Evolutionary conservation across 2,888 invertebrate species (phyloP).

Genomic region (Cerastis leucographa): DNA sequence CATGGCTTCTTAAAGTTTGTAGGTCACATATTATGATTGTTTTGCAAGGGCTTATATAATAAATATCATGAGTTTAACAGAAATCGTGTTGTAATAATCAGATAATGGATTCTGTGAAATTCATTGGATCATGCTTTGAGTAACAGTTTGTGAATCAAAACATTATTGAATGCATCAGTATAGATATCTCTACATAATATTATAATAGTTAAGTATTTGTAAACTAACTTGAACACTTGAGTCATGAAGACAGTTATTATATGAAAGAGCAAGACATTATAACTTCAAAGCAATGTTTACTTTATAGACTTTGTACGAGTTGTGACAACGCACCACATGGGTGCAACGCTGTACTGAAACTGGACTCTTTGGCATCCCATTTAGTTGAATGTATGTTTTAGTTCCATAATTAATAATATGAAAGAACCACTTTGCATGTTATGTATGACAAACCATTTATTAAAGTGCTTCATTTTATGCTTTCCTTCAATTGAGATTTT

Average conservation of each 20-base stretch:
- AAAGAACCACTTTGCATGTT: neutral
- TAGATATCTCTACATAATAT: neutral
- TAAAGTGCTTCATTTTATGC: neutral
- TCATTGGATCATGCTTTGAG: constrained; percentile 33
- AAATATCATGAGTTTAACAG: constrained; percentile 32
- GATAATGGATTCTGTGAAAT: constrained; percentile 38
- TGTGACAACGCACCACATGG: constrained; percentile 98
- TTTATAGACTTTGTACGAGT: constrained; percentile 94
- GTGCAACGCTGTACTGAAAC: constrained; percentile 95
- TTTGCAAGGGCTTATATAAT: constrained; percentile 69
- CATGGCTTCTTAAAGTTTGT: constrained; percentile 64
- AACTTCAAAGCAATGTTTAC: constrained; percentile 52
- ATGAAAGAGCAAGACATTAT: constrained; percentile 19
- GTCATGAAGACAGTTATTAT: constrained; percentile 8
- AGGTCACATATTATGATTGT: constrained; percentile 71
- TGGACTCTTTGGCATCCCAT: constrained; percentile 96
- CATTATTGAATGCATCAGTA: constrained; percentile 18
- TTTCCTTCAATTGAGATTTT: neutral
- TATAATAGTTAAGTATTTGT: constrained; percentile 7
- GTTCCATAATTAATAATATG: neutral
- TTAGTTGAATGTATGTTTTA: constrained; percentile 96
- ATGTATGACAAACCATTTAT: neutral
- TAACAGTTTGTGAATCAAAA: constrained; percentile 32
- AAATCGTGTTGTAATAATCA: constrained; percentile 44
- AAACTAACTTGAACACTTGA: constrained; percentile 1